Conservation (phyloP, 2,113 vertebrate species). For the Antennarius striatus region DNA sequence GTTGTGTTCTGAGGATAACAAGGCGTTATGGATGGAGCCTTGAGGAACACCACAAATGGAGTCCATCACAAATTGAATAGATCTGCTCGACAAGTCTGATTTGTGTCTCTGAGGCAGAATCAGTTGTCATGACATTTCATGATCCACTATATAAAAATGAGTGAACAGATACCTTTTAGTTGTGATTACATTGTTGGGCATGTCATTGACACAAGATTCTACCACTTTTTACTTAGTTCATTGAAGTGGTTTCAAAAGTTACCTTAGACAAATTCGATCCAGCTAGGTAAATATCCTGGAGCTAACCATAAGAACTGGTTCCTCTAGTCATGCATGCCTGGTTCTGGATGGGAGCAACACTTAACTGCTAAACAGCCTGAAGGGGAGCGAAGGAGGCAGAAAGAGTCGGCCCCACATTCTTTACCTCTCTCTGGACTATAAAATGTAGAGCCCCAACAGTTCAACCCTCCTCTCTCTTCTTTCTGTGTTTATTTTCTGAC, state of each 20-base stretch:
- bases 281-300: constrained; percentile 45
- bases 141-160: too few species aligned
- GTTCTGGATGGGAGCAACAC: constrained; percentile 33
- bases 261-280: constrained; percentile 34
- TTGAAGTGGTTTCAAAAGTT: neutral
- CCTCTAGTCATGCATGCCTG: constrained; percentile 47
- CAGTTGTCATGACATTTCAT: too few species aligned
- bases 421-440: constrained; percentile 58
- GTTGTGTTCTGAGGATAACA: too few species aligned
- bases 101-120: too few species aligned
- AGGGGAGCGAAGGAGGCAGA: constrained; percentile 36
- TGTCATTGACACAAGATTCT: too few species aligned
- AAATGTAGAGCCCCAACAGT: constrained; percentile 62
- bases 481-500: constrained; percentile 71
- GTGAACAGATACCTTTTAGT: too few species aligned
- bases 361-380: constrained; percentile 50
- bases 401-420: constrained; percentile 69
- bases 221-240: too few species aligned
- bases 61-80: too few species aligned
- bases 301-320: constrained; percentile 59
- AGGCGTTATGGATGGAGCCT: too few species aligned
- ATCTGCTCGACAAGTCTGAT: too few species aligned
- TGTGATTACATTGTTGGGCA: too few species aligned
- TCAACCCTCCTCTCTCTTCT: constrained; percentile 42
- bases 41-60: too few species aligned